Base-by-base conservation (phyloP, 2,888 invertebrate species). In the Drosophila cognata region DNA sequence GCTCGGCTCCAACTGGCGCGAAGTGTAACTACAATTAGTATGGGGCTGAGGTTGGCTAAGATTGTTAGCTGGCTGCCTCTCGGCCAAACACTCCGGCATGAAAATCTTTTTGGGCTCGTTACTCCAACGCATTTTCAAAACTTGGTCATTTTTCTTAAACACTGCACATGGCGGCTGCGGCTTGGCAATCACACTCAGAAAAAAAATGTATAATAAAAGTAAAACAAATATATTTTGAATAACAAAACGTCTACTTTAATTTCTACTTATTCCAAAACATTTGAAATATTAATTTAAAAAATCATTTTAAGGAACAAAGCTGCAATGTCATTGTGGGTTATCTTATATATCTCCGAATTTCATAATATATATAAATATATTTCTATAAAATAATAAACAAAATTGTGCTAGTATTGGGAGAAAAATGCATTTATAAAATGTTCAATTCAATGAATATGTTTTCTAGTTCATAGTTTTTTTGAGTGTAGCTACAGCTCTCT, bases 61-160 rank as follows among this genome's bases (percentile, higher is more conserved):
- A 55, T 70, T 58, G 68, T 41, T 63, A 18, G 73, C 62, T 41
- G 68, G 75, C 64, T 73, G 70, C 81, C 67, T 72, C 33, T 64
- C 53, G 79, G 79, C 79, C 67, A 72, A 67, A 62, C 69, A 74
- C 60, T 65, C 18, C 71, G 53, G 60, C 81, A 84, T 81, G 86
- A 85, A 85, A 85, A 85, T 83, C 75, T 77, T 60, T 74, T 53
- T 29, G 48, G 61, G 70, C 77, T 79, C 76, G 80, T 80, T 77
- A 91, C 91, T 89, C 91, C 91, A 90, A 91, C 91, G 91, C 91
- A 88, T 89, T 81, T 78, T 83, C 78, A 68, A 81, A 77, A 73
- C 75, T 80, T 85, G 83, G 73, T 79, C 62, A 82, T 89, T 87
- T 88, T 85, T 89, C 79, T 88, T 83, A 71, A 71, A 63, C 55